phyloP scores from a whole-genome alignment of 2,113 vertebrate species.

The Sturnira hondurensis region DNA sequence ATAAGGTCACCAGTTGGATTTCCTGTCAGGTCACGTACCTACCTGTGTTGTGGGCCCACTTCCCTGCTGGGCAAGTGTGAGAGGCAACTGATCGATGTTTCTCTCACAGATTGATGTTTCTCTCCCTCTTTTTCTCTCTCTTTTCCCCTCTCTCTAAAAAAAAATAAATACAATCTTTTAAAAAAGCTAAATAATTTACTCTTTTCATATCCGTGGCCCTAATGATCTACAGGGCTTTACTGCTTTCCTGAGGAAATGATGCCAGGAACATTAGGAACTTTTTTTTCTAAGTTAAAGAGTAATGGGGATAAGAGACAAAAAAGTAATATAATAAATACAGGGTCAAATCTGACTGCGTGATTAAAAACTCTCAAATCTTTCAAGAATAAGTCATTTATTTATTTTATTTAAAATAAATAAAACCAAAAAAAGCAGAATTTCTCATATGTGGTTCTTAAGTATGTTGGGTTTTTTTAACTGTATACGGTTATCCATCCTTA shows the following conservation, averaged over 20 bases:
- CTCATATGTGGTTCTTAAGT: neutral
- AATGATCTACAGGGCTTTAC: neutral
- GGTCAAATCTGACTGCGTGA: neutral
- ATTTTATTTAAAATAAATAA: neutral
- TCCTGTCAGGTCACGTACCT: no score
- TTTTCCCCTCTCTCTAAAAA: no score
- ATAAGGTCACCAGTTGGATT: no score
- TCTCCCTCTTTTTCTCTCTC: no score
- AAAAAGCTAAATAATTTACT: neutral
- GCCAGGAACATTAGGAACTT: neutral
- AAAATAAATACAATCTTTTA: no score
- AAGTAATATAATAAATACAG: neutral
- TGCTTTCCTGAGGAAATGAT: neutral
- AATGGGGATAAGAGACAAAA: neutral
- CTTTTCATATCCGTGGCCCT: neutral
- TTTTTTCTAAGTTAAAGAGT: neutral
- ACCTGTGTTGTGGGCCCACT: no score
- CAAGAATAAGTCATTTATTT: neutral
- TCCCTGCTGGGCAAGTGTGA: no score
- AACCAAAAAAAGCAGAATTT: neutral
- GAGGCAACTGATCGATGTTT: no score
- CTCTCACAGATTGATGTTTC: no score
- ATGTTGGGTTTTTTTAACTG: neutral
- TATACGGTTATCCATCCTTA: neutral
- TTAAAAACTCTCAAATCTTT: neutral